Evolutionary conservation across 1,140 invertebrate genomes (phyloP).

Genomic region (Drosophila novamexicana): DNA sequence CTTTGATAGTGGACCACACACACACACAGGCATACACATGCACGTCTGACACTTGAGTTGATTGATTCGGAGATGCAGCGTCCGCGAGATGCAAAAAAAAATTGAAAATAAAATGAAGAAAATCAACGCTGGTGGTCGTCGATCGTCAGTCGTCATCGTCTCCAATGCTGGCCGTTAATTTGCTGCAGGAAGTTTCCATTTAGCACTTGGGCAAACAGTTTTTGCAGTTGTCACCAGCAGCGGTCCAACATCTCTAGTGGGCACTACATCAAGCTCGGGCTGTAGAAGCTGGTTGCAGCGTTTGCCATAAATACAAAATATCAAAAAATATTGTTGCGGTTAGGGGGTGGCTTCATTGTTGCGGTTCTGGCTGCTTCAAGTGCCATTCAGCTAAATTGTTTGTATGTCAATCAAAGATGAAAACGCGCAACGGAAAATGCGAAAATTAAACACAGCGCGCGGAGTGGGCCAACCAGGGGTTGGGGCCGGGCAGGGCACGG

Average conservation of each 20-base stretch:
- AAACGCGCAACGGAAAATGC: constrained; percentile 80
- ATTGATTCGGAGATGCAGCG: constrained; percentile 73
- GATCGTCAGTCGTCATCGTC: background rate
- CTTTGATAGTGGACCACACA: constrained; percentile 82
- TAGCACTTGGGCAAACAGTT: constrained; percentile 79
- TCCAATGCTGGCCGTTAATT: constrained; percentile 63
- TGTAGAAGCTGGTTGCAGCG: background rate
- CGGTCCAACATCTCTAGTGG: constrained; percentile 42
- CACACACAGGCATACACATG: constrained; percentile 25
- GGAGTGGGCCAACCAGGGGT: constrained; percentile 1
- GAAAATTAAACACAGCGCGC: constrained; percentile 75
- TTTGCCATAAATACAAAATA: constrained; percentile 77
- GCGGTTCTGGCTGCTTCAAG: constrained; percentile 72
- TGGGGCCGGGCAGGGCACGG: background rate
- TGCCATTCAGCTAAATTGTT: constrained; percentile 83
- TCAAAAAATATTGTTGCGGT: constrained; percentile 67
- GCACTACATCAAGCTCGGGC: constrained; percentile 53
- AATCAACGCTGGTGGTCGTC: constrained; percentile 70
- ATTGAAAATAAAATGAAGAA: constrained; percentile 21
- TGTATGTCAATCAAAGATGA: constrained; percentile 83
- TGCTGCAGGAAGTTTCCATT: constrained; percentile 79
- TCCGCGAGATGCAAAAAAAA: constrained; percentile 69
- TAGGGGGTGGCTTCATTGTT: constrained; percentile 63
- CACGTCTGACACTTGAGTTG: constrained; percentile 71
- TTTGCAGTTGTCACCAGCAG: constrained; percentile 75